A percentile compares a stretch with the other conserved stretches of the same genome.
Conservation (phyloP, 2,113 vertebrate genomes). For the Dissostichus mawsoni region DNA sequence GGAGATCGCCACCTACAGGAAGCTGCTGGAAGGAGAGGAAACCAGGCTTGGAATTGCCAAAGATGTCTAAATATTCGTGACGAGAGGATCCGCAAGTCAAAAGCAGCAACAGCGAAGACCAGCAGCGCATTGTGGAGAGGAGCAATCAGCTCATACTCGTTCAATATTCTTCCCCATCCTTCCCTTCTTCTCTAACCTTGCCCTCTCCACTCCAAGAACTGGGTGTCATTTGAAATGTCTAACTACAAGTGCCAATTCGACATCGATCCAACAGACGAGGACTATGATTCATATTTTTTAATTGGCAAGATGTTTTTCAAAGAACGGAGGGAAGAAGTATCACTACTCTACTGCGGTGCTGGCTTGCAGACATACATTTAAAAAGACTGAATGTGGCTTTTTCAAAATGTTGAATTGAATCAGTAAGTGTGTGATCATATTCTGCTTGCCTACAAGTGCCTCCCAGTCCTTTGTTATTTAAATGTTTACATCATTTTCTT, state of each 20-base stretch:
- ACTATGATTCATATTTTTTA: background rate
- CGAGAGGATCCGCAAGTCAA: slow-evolving; percentile 20
- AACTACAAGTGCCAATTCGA: background rate
- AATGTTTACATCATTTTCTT: slow-evolving; percentile 5
- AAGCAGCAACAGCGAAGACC: slow-evolving; percentile 22
- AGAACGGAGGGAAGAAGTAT: background rate
- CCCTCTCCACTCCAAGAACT: background rate
- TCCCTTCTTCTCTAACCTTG: background rate
- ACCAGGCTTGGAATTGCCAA: slow-evolving; percentile 79
- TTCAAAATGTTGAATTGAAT: background rate
- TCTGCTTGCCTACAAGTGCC: background rate
- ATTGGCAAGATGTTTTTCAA: background rate
- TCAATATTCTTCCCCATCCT: slow-evolving; percentile 18
- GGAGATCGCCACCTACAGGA: slow-evolving; percentile 87
- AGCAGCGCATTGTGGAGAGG: slow-evolving; percentile 19
- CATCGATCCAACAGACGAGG: background rate
- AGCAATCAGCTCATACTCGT: slow-evolving; percentile 21
- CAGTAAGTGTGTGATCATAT: background rate
- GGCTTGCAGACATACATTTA: background rate
- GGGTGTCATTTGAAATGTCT: slow-evolving; percentile 21
- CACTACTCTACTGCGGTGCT: background rate
- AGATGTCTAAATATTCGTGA: slow-evolving; percentile 53
- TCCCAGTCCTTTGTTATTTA: background rate
- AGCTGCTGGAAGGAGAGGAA: slow-evolving; percentile 87
- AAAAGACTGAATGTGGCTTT: background rate